Evolutionary conservation across 2,797 vertebrate species (phyloP).

Genomic region (Mormyrops attenuatus): DNA sequence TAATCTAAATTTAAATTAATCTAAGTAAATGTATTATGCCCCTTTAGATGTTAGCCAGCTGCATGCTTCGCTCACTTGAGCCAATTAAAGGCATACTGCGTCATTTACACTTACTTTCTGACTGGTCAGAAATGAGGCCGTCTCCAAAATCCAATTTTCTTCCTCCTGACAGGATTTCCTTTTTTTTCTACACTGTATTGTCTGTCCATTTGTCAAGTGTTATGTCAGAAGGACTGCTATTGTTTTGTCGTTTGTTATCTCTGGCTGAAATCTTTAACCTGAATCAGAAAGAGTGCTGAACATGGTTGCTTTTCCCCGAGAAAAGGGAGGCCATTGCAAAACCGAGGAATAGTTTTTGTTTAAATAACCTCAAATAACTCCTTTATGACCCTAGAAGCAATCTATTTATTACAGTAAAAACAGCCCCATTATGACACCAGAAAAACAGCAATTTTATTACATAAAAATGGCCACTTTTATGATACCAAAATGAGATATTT

Average conservation of each 20-base stretch:
- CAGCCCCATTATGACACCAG: not conserved
- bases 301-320: not conserved
- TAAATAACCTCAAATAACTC: not conserved
- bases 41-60: conserved; percentile 65
- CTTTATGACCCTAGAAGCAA: not conserved
- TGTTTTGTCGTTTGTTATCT: conserved; percentile 47
- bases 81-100: conserved; percentile 68
- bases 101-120: conserved; percentile 59
- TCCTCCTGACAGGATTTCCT: conserved; percentile 59
- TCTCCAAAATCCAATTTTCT: conserved; percentile 73
- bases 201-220: conserved; percentile 66
- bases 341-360: not conserved
- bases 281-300: not conserved
- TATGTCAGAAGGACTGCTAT: conserved; percentile 55
- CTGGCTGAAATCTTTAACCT: conserved; percentile 44
- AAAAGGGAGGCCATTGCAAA: not conserved
- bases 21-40: conserved; percentile 67
- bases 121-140: conserved; percentile 63
- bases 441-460: not conserved
- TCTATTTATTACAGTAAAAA: not conserved
- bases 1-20: conserved; percentile 51
- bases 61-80: conserved; percentile 59
- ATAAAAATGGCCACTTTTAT: not conserved
- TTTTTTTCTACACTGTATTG: conserved; percentile 53
- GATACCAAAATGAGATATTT: not conserved